A percentile compares a stretch with the other conserved stretches of the same genome.
Conservation (phyloP, 2,113 vertebrate species). For the Cryptoleucopteryx plumbea region DNA sequence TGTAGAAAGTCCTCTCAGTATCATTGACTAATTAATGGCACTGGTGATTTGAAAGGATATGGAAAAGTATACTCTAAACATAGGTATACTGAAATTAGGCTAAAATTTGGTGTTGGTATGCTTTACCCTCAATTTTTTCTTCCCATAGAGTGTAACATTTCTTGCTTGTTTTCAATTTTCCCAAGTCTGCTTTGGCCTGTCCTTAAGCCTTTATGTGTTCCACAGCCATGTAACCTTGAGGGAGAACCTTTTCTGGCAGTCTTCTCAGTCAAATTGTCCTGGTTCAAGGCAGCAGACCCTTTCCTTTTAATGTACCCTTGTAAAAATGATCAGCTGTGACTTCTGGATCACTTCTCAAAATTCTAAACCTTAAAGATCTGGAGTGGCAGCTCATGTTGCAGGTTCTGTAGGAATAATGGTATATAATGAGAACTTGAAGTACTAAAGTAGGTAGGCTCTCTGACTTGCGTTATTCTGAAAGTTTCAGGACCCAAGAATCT, state of each 20-base stretch:
- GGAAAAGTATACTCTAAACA: neutral
- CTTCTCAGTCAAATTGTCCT: neutral
- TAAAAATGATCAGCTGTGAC: neutral
- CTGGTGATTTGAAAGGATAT: neutral
- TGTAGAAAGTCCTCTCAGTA: neutral
- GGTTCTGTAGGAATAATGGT: neutral
- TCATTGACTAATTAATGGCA: neutral
- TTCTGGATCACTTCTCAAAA: neutral
- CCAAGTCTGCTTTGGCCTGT: neutral
- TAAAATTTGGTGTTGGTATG: neutral
- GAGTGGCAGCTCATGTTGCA: neutral
- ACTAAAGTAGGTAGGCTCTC: neutral
- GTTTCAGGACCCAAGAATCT: neutral
- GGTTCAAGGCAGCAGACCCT: neutral
- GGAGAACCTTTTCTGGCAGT: neutral
- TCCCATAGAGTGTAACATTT: neutral
- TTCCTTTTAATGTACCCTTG: neutral
- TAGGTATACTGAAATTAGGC: neutral
- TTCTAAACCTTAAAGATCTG: neutral
- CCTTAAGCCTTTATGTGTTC: neutral
- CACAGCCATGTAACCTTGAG: neutral
- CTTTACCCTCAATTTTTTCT: neutral
- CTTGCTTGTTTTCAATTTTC: neutral
- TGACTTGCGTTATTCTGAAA: neutral
- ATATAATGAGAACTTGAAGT: neutral